These are phyloP conservation scores for Telmatochromis sp. DNA, from an alignment of 2,113 vertebrate species.

Conservation along the genomic window DNA sequence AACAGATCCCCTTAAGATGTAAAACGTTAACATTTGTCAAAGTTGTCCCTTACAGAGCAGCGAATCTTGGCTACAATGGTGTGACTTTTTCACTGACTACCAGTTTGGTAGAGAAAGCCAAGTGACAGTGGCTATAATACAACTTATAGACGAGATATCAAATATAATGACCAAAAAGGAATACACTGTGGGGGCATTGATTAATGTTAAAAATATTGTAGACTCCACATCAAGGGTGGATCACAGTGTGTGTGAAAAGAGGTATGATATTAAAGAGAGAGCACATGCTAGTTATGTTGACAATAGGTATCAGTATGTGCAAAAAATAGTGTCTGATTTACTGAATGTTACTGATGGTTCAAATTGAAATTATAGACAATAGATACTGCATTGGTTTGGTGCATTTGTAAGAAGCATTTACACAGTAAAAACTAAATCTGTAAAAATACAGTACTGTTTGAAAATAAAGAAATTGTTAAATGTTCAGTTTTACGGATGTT, in stretches of 20 bases:
- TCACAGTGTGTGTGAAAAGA: neutral
- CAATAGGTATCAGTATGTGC: neutral
- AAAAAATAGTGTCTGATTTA: neutral
- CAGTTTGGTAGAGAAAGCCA: neutral
- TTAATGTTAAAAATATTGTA: neutral
- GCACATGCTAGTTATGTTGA: neutral
- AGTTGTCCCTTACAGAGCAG: neutral
- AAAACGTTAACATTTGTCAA: neutral
- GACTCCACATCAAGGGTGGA: neutral
- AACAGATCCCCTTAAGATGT: neutral
- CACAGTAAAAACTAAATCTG: neutral
- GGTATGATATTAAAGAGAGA: neutral
- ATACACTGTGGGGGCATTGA: neutral
- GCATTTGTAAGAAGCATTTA: neutral
- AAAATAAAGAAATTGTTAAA: neutral
- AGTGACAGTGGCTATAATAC: neutral
- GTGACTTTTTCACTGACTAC: neutral
- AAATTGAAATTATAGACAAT: neutral
- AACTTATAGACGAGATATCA: neutral
- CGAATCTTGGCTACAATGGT: neutral
- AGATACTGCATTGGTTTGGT: neutral
- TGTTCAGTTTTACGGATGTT: neutral
- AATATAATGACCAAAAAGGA: neutral
- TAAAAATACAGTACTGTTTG: neutral
- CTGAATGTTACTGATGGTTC: neutral